These are phyloP conservation scores for Platorchestia sp. DNA, from an alignment of 1,140 invertebrate genomes.

Conservation along the genomic window DNA sequence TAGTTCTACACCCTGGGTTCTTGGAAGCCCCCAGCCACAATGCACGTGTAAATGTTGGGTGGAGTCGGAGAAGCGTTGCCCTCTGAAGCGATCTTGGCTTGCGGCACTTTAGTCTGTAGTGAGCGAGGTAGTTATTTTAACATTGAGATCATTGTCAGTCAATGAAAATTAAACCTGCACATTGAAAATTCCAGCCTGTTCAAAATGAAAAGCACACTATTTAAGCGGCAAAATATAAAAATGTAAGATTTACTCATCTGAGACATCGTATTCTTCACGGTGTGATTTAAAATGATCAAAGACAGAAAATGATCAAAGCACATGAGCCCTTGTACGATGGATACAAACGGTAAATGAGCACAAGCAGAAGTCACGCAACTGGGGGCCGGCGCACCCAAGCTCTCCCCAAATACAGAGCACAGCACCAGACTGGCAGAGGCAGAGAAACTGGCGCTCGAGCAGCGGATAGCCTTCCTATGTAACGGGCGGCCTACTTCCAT, in stretches of 20 bases:
- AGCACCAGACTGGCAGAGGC: neutral
- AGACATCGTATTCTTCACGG: neutral
- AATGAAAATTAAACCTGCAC: neutral
- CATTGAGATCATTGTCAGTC: neutral
- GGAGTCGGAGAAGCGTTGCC: neutral
- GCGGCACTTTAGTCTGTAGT: too few species aligned
- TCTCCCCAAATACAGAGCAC: neutral
- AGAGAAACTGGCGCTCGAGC: neutral
- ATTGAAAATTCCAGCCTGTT: neutral
- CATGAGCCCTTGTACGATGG: neutral
- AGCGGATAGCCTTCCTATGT: neutral
- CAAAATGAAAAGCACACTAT: neutral
- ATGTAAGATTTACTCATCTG: neutral
- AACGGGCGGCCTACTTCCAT: neutral
- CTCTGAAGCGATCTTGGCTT: neutral
- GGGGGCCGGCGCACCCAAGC: neutral
- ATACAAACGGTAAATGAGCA: neutral
- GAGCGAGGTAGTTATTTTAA: neutral
- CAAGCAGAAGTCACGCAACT: neutral
- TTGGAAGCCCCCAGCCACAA: neutral
- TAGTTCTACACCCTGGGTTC: neutral
- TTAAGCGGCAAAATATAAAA: neutral
- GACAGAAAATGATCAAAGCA: neutral
- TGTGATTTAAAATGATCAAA: neutral
- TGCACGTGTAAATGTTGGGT: neutral